Evolutionary conservation across 64 coral and sea anemone species (phyloP), one percentile per base, ranked within the genome.

Genomic region (Stichodactyla helianthus): DNA sequence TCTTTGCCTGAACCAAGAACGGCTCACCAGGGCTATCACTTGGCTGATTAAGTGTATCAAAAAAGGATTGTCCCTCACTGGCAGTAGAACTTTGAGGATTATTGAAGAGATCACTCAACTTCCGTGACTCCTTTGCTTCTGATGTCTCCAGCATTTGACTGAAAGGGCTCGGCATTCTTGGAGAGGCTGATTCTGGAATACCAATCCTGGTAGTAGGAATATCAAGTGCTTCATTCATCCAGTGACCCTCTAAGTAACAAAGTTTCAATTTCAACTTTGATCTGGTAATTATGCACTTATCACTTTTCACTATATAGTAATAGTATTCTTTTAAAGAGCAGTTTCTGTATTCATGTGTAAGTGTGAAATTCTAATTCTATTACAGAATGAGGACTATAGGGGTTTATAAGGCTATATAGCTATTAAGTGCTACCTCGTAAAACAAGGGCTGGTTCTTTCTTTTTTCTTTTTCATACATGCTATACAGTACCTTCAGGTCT

Each of bases 141-240:
- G 67, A 71, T 71, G 78, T 15, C 4, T 81, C 78, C 35, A 54
- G 13, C 16, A 60, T 23, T 63, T 84, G 53, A 20, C 50, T 54
- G 27, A 84, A 84, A 61, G 83, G 83, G 27, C 83, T 84, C 10
- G 83, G 9, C 17, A 20, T 63, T 63, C 54, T 63, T 63, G 83
- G 56, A 26, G 82, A 84, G 82, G 52, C 12, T 56, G 83, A 84
- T 63, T 60, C 83, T 25, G 53, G 5, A 12, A 61, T 26, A 13
- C 83, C 83, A 60, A 84, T 84, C 53, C 22, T 59, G 14, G 25
- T 55, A 10, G 83, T 23, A 55, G 52, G 83, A 15, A 20, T 6
- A 51, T 61, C 51, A 63, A 63, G 63, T 31, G 50, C 82, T 50
- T 91, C 90, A 91, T 91, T 87, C 90, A 91, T 87, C 90, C 90